Conservation (phyloP, 35 echinoderm and acorn worm genomes). For the Anneissia japonica region DNA sequence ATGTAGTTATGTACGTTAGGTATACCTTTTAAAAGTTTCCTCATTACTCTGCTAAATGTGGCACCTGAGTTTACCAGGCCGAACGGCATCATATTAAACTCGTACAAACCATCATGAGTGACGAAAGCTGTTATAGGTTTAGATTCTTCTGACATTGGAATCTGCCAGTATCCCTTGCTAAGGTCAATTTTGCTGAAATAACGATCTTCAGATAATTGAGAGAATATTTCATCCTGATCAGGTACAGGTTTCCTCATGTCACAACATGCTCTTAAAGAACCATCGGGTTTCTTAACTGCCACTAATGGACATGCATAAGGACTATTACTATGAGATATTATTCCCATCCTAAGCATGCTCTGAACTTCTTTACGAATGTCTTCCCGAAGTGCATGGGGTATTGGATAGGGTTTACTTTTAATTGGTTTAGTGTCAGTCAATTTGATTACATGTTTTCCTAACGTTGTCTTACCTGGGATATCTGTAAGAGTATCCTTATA, state of each 20-base stretch:
- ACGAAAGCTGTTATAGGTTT: background rate
- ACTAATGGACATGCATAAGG: conserved; percentile 15
- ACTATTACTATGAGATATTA: no score
- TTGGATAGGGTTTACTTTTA: background rate
- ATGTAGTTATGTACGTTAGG: background rate
- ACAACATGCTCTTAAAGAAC: background rate
- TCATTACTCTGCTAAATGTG: conserved; percentile 10
- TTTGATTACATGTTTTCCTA: background rate
- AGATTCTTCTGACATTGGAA: background rate
- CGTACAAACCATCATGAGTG: background rate
- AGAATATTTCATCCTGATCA: conserved; percentile 23
- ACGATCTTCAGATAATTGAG: background rate
- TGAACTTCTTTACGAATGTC: background rate
- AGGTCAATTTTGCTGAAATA: conserved; percentile 26
- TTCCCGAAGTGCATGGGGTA: background rate
- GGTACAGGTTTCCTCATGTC: conserved; percentile 20
- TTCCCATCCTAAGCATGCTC: background rate
- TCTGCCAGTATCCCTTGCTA: conserved; percentile 18
- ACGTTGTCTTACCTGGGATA: background rate
- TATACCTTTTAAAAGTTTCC: background rate
- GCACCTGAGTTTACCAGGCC: background rate
- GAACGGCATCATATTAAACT: conserved; percentile 8
- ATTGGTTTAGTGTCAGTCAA: background rate
- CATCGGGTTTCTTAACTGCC: background rate
- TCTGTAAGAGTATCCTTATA: background rate